Evolutionary conservation across 1,140 invertebrate genomes (phyloP).

Genomic region (Penaeus vannamei): DNA sequence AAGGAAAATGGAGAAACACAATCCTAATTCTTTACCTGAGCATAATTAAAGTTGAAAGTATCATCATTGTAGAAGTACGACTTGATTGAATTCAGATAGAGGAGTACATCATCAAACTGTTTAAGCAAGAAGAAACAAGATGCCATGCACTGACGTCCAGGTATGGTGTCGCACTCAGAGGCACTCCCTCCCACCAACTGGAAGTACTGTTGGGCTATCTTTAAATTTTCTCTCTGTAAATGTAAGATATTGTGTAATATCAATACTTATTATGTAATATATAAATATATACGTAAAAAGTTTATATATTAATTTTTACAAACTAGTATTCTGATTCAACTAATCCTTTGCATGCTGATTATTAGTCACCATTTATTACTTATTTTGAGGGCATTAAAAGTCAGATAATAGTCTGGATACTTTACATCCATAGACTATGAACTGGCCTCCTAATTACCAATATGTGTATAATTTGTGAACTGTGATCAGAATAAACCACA

Average conservation of each 20-base stretch:
- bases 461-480: no score
- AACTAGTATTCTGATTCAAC: neutral
- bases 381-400: no score
- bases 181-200: slow-evolving; percentile 95
- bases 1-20: neutral
- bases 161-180: slow-evolving; percentile 95
- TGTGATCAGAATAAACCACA: no score
- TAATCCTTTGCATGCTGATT: slow-evolving; percentile 11
- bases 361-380: no score
- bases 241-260: neutral
- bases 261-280: no score
- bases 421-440: no score
- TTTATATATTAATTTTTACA: neutral
- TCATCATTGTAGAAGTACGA: slow-evolving; percentile 97
- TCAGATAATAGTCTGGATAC: no score
- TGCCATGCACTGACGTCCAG: slow-evolving; percentile 97
- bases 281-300: neutral
- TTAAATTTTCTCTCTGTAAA: slow-evolving; percentile 89
- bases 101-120: slow-evolving; percentile 96
- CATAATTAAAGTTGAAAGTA: slow-evolving; percentile 97
- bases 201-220: slow-evolving; percentile 96
- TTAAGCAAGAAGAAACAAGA: slow-evolving; percentile 94
- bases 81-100: slow-evolving; percentile 97
- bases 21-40: slow-evolving; percentile 77
- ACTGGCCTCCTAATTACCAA: no score